Percentiles rank a stretch among this genome's conserved stretches.
Evolutionary conservation across 2,888 invertebrate species (phyloP).

Genomic region (Pseudococcus viburni): DNA sequence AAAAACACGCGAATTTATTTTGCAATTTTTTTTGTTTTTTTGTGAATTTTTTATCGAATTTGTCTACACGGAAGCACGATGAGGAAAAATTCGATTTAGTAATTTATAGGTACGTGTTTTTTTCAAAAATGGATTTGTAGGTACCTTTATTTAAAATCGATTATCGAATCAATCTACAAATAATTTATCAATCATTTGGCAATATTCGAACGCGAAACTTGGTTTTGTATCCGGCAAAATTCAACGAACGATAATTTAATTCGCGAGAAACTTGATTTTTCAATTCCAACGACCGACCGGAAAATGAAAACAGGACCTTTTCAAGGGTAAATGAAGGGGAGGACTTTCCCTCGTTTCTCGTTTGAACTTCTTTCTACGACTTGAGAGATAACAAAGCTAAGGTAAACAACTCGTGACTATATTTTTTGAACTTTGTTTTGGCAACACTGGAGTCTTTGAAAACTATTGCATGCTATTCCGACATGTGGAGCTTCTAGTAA

Average conservation of each 20-base stretch:
- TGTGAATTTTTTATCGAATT: background rate
- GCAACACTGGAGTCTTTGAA: conserved; percentile 3
- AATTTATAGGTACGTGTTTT: background rate
- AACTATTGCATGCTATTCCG: background rate
- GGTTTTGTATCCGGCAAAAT: background rate
- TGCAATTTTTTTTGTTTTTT: background rate
- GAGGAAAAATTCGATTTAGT: background rate
- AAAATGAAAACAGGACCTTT: background rate
- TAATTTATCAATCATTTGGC: background rate
- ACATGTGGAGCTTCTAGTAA: background rate
- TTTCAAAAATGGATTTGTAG: too few relatives aligned
- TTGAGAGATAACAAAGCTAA: background rate
- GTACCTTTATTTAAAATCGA: background rate
- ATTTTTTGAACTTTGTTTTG: conserved; percentile 13
- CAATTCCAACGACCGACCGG: background rate
- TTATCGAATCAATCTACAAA: background rate
- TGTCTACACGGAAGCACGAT: background rate
- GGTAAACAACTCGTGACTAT: background rate
- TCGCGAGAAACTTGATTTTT: background rate
- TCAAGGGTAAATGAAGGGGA: background rate
- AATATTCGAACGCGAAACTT: background rate
- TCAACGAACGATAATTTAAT: background rate
- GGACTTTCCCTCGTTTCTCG: background rate
- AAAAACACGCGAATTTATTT: background rate
- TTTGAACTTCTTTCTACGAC: background rate